Percentiles rank a stretch among this genome's conserved stretches.
These are phyloP conservation scores for Lepilemur septentrionalis DNA, from an alignment of 2,797 vertebrate species.

Conservation along the genomic window DNA sequence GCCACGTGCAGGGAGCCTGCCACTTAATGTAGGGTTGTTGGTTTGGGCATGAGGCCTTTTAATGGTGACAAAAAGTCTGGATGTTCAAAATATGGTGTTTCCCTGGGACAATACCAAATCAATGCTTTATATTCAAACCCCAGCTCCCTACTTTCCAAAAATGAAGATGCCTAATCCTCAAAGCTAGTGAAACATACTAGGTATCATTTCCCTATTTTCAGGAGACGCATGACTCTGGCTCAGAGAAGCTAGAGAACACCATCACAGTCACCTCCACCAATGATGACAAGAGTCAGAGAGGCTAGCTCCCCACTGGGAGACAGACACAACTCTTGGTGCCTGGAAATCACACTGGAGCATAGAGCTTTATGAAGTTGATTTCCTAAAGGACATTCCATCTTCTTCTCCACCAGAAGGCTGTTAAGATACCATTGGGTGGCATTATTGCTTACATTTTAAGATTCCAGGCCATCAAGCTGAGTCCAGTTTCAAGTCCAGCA, in stretches of 20 bases:
- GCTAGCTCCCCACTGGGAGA: background rate
- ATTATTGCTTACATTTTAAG: constrained; percentile 56
- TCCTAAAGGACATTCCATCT: background rate
- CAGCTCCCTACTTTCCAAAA: background rate
- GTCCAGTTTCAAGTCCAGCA: background rate
- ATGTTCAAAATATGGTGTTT: background rate
- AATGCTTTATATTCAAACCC: background rate
- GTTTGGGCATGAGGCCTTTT: background rate
- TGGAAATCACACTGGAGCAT: background rate
- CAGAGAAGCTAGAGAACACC: background rate
- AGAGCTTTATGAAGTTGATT: background rate
- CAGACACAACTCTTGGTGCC: background rate
- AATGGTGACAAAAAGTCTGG: background rate
- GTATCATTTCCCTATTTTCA: background rate
- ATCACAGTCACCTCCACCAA: background rate
- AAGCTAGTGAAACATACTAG: background rate
- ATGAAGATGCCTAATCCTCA: background rate
- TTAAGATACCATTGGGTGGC: constrained; percentile 9
- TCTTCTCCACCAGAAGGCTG: background rate
- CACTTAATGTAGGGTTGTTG: background rate
- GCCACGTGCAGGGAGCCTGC: background rate
- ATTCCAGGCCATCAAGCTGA: background rate
- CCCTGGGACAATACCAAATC: background rate
- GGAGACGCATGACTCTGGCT: background rate
- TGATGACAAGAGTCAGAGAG: background rate